A percentile compares a stretch with the other conserved stretches of the same genome.
These are phyloP conservation scores for Drosophila equinoxialis DNA, from an alignment of 1,140 invertebrate genomes.

Conservation along the genomic window DNA sequence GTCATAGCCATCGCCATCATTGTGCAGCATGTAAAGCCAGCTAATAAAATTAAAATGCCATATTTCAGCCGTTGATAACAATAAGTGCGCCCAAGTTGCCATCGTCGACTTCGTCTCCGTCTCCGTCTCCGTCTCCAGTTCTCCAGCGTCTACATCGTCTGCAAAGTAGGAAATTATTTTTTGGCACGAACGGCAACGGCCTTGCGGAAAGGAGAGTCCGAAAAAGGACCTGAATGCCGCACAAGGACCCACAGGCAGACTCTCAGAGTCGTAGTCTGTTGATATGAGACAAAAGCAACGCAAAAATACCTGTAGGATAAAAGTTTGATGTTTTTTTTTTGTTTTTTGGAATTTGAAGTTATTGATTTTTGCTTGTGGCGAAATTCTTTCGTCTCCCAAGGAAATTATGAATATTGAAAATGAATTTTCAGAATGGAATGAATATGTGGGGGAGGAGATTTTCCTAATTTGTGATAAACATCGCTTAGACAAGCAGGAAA, in stretches of 20 bases:
- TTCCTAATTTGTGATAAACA: constrained; percentile 60
- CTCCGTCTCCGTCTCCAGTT: not conserved
- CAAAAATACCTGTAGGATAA: constrained; percentile 72
- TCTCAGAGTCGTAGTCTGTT: constrained; percentile 39
- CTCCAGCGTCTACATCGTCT: constrained; percentile 41
- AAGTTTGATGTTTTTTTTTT: constrained; percentile 44
- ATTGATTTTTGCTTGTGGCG: constrained; percentile 71
- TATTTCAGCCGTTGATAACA: constrained; percentile 81
- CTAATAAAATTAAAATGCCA: constrained; percentile 82
- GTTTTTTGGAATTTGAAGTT: constrained; percentile 20
- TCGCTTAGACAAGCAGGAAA: constrained; percentile 42
- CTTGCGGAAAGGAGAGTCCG: constrained; percentile 40
- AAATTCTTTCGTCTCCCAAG: constrained; percentile 49
- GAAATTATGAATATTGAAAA: constrained; percentile 79
- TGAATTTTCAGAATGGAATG: constrained; percentile 35
- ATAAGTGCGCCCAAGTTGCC: constrained; percentile 75
- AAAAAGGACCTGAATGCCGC: not conserved
- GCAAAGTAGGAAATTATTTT: constrained; percentile 74
- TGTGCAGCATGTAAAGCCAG: constrained; percentile 68
- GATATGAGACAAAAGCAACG: constrained; percentile 67
- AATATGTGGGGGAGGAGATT: constrained; percentile 9
- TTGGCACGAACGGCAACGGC: constrained; percentile 75
- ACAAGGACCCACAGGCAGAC: constrained; percentile 31
- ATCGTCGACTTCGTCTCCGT: constrained; percentile 36
- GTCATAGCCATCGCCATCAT: constrained; percentile 43